A percentile compares a stretch with the other conserved stretches of the same genome.
These are phyloP conservation scores for Pseudorhiza aurosa DNA, from an alignment of 30 jellyfish, hydroid and myxozoan species.

Conservation along the genomic window DNA sequence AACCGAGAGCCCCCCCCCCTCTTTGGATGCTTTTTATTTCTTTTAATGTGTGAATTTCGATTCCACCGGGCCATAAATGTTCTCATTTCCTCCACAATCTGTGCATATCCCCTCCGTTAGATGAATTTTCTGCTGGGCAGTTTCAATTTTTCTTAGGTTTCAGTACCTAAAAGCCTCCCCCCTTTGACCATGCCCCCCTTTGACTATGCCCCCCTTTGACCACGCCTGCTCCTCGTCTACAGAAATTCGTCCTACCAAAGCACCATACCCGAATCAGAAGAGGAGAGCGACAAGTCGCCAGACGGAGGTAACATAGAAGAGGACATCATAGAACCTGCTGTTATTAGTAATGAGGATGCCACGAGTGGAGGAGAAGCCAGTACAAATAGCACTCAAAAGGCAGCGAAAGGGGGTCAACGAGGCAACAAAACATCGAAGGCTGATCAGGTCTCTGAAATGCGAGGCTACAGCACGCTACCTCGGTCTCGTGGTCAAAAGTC, in stretches of 20 bases:
- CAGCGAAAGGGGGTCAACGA: slow-evolving; percentile 11
- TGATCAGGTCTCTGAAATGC: slow-evolving; percentile 52
- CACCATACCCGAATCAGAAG: slow-evolving; percentile 39
- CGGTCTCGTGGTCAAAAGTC: slow-evolving; percentile 43
- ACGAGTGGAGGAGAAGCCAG: slow-evolving; percentile 7
- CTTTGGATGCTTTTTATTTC: not conserved
- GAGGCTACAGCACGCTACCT: slow-evolving; percentile 74
- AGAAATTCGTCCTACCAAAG: slow-evolving; percentile 45
- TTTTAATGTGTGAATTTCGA: not conserved
- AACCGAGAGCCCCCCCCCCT: too few relatives aligned
- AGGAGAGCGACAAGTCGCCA: slow-evolving; percentile 5
- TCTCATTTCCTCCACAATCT: not conserved
- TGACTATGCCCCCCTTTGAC: too few relatives aligned
- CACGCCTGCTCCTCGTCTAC: too few relatives aligned
- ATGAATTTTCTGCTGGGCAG: too few relatives aligned
- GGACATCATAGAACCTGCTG: not conserved
- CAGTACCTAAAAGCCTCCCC: too few relatives aligned
- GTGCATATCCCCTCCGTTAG: too few relatives aligned
- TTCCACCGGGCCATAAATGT: not conserved
- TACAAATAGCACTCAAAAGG: not conserved
- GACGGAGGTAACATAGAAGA: slow-evolving; percentile 17
- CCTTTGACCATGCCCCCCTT: too few relatives aligned
- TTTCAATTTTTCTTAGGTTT: too few relatives aligned
- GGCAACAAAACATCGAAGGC: slow-evolving; percentile 1
- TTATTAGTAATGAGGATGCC: too few relatives aligned